phyloP scores from a whole-genome alignment of 1,140 invertebrate genomes.

The Diabrotica undecimpunctata region DNA sequence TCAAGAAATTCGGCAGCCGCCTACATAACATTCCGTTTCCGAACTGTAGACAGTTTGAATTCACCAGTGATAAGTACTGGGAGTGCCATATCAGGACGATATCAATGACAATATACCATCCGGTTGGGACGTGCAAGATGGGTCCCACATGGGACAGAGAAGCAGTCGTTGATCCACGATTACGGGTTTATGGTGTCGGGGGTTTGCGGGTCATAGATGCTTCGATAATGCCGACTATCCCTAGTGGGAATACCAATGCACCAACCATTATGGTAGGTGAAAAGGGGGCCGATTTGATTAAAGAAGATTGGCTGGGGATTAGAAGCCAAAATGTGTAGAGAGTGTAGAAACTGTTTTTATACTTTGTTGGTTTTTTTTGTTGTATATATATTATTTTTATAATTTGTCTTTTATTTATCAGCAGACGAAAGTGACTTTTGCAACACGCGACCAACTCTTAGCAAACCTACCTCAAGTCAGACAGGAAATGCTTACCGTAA shows the following conservation, averaged over 20 bases:
- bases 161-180: slow-evolving; percentile 77
- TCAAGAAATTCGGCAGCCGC: slow-evolving; percentile 75
- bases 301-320: slow-evolving; percentile 49
- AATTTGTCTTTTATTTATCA: background rate
- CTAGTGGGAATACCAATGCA: slow-evolving; percentile 49
- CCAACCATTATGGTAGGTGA: slow-evolving; percentile 48
- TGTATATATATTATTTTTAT: background rate
- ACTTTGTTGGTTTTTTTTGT: too few species aligned
- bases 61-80: slow-evolving; percentile 75
- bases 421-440: too few species aligned
- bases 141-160: slow-evolving; percentile 68
- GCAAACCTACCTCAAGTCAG: too few species aligned
- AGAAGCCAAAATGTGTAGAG: slow-evolving; percentile 6
- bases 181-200: slow-evolving; percentile 72
- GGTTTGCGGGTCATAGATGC: slow-evolving; percentile 82
- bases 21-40: slow-evolving; percentile 70
- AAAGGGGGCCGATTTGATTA: slow-evolving; percentile 48
- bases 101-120: slow-evolving; percentile 84
- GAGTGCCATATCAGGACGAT: slow-evolving; percentile 82
- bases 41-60: slow-evolving; percentile 70
- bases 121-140: slow-evolving; percentile 80
- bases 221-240: slow-evolving; percentile 84
- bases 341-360: too few species aligned
- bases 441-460: too few species aligned
- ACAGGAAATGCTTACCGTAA: too few species aligned